These are phyloP conservation scores for Gnatocerus cornutus DNA, from an alignment of 2,888 invertebrate genomes.

Conservation along the genomic window DNA sequence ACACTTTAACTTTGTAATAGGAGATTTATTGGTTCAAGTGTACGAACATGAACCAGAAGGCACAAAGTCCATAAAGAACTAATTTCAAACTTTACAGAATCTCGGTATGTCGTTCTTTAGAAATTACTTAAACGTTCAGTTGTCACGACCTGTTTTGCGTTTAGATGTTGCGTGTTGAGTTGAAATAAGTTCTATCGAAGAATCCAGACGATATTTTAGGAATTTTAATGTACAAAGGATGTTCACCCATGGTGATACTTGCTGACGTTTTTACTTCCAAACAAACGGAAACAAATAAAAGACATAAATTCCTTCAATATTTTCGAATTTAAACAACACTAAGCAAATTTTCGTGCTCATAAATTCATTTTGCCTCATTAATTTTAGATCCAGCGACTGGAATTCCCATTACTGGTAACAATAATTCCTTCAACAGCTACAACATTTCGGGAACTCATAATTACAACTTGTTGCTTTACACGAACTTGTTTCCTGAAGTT, in stretches of 20 bases:
- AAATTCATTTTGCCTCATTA: not conserved
- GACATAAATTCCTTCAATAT: not conserved
- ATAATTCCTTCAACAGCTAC: conserved; percentile 75
- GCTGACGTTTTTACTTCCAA: conserved; percentile 10
- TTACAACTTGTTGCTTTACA: conserved; percentile 84
- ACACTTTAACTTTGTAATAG: too few relatives aligned
- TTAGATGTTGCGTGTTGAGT: conserved; percentile 10
- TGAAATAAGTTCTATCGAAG: conserved; percentile 8
- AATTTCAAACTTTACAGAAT: too few relatives aligned
- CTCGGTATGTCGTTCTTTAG: not conserved
- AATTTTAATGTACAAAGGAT: conserved; percentile 3
- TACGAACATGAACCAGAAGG: too few relatives aligned
- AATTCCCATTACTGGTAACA: conserved; percentile 79
- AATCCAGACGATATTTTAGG: conserved; percentile 2
- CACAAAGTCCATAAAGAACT: too few relatives aligned
- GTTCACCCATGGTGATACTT: not conserved
- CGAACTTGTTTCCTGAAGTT: conserved; percentile 81
- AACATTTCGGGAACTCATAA: conserved; percentile 80
- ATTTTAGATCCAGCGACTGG: conserved; percentile 81
- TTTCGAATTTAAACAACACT: not conserved
- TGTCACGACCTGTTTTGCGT: not conserved
- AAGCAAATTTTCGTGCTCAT: not conserved
- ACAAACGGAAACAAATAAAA: conserved; percentile 1
- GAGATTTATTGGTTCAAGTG: too few relatives aligned
- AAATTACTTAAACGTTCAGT: conserved; percentile 1